These are phyloP conservation scores for Myotis vivesi DNA, from an alignment of 2,797 vertebrate genomes.

Conservation along the genomic window DNA sequence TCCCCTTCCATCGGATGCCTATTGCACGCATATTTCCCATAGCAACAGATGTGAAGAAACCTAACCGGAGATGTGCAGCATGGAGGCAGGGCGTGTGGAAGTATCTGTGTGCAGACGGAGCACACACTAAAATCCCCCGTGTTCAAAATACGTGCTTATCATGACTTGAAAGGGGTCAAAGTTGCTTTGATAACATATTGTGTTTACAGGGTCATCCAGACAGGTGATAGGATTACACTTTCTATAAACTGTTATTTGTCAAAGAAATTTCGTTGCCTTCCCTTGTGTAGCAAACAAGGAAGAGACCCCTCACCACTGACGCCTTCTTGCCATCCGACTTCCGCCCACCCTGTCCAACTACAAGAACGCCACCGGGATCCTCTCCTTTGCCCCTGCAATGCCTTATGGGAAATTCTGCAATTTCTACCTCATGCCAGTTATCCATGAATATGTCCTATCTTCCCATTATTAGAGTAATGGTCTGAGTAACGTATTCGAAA, in stretches of 20 bases:
- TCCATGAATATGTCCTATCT: no score
- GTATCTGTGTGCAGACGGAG: not conserved
- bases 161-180: not conserved
- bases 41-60: not conserved
- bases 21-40: not conserved
- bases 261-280: not conserved
- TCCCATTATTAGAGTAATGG: not conserved
- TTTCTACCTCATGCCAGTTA: not conserved
- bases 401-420: not conserved
- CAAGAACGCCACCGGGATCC: not conserved
- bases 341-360: not conserved
- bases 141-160: not conserved
- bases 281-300: not conserved
- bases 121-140: no score
- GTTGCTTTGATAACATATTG: not conserved
- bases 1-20: not conserved
- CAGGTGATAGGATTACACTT: not conserved
- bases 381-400: not conserved
- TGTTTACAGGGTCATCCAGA: not conserved
- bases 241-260: not conserved
- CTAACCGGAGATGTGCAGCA: not conserved
- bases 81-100: not conserved
- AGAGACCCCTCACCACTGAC: not conserved
- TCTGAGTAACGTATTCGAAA: no score
- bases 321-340: not conserved